These are phyloP conservation scores for Rhipidura dahli DNA, from an alignment of 2,113 vertebrate species.

Conservation along the genomic window DNA sequence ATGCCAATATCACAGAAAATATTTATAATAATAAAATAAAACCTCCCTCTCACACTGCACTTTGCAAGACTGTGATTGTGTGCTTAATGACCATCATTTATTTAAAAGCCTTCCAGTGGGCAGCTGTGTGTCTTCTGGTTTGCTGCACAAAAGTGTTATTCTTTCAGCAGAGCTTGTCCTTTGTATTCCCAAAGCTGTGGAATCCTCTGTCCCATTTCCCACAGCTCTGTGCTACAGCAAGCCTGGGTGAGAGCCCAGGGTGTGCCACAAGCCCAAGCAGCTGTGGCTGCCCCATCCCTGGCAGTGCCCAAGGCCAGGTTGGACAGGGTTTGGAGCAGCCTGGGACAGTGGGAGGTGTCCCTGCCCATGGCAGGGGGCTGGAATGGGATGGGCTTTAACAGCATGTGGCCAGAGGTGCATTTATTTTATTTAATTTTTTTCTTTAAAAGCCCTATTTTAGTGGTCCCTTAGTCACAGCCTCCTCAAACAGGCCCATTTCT, in stretches of 20 bases:
- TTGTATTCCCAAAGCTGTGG: background rate
- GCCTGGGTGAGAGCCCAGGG: background rate
- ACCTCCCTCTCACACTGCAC: background rate
- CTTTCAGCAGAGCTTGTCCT: background rate
- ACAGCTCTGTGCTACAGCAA: background rate
- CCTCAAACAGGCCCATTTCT: background rate
- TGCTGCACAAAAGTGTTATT: background rate
- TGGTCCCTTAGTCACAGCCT: background rate
- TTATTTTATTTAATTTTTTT: background rate
- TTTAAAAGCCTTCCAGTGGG: background rate
- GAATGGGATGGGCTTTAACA: background rate
- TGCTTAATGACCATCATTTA: background rate
- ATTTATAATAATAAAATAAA: background rate
- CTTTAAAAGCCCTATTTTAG: background rate
- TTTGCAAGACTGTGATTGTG: background rate
- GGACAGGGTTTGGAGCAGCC: accelerated
- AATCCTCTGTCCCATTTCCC: slow-evolving; percentile 4
- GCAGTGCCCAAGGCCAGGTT: background rate
- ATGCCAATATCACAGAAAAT: background rate
- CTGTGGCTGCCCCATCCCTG: background rate
- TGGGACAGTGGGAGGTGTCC: background rate
- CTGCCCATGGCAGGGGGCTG: background rate
- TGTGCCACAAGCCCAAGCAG: background rate
- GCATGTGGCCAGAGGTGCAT: background rate
- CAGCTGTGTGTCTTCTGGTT: slow-evolving; percentile 1